These are phyloP conservation scores for Drosophila neonasuta DNA, from an alignment of 2,888 invertebrate genomes.

Conservation along the genomic window DNA sequence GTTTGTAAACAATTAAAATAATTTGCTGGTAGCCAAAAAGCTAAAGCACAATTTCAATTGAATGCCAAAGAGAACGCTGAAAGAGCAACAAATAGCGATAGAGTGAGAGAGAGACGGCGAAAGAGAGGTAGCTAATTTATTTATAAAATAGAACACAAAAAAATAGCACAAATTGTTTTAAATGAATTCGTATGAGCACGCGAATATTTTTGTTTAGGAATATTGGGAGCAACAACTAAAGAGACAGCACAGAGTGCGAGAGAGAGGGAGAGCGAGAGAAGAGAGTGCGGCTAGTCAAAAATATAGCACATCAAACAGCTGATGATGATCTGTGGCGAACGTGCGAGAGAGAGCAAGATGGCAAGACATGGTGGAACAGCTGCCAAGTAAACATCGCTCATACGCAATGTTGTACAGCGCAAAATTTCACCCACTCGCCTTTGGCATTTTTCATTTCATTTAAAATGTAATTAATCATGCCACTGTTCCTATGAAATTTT, in stretches of 20 bases:
- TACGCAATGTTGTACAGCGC: slow-evolving; percentile 63
- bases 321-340: slow-evolving; percentile 24
- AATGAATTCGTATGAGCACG: slow-evolving; percentile 44
- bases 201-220: slow-evolving; percentile 31
- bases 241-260: background rate
- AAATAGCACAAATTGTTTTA: slow-evolving; percentile 36
- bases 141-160: slow-evolving; percentile 42
- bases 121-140: slow-evolving; percentile 51
- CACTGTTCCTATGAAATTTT: slow-evolving; percentile 47
- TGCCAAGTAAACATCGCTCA: slow-evolving; percentile 53
- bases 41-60: slow-evolving; percentile 40
- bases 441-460: slow-evolving; percentile 42
- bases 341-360: slow-evolving; percentile 1
- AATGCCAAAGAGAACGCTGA: slow-evolving; percentile 19
- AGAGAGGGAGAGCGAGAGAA: slow-evolving; percentile 4
- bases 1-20: slow-evolving; percentile 75
- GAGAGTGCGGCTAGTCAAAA: slow-evolving; percentile 22
- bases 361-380: slow-evolving; percentile 28
- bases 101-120: slow-evolving; percentile 18
- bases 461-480: slow-evolving; percentile 60
- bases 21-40: slow-evolving; percentile 55
- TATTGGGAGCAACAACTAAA: slow-evolving; percentile 46
- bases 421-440: slow-evolving; percentile 48
- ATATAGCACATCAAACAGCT: slow-evolving; percentile 71
- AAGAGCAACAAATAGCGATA: slow-evolving; percentile 6